Conservation (phyloP, 2,888 invertebrate genomes). For the Cheilosia pagana region DNA sequence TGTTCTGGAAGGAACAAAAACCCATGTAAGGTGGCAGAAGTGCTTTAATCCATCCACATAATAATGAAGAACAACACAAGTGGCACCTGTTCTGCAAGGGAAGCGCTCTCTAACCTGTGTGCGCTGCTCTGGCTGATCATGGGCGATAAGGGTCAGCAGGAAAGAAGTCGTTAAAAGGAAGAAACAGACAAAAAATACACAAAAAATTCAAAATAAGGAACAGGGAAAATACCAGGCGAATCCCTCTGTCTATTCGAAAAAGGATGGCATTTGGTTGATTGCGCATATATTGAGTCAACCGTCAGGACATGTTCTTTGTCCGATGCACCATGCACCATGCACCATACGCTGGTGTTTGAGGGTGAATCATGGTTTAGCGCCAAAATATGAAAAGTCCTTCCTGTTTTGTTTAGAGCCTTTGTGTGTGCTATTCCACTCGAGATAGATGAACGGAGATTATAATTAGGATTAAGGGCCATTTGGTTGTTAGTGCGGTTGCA, state of each 20-base stretch:
- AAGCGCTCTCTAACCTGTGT: conserved; percentile 57
- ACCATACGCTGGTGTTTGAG: conserved; percentile 28
- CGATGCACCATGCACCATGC: conserved; percentile 3
- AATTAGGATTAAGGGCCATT: conserved; percentile 73
- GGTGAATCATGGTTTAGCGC: conserved; percentile 74
- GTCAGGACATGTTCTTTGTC: conserved; percentile 62
- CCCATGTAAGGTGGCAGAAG: conserved; percentile 62
- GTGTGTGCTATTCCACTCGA: conserved; percentile 54
- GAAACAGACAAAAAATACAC: not conserved
- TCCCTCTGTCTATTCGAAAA: conserved; percentile 50
- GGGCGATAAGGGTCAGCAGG: conserved; percentile 73
- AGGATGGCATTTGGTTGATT: conserved; percentile 75
- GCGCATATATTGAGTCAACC: conserved; percentile 74
- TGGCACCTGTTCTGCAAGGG: conserved; percentile 70
- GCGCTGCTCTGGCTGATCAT: conserved; percentile 52
- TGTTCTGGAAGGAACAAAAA: conserved; percentile 9
- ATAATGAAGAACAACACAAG: conserved; percentile 44
- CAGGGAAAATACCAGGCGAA: conserved; percentile 39
- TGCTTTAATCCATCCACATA: conserved; percentile 61
- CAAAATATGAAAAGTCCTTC: conserved; percentile 69
- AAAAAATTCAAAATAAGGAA: conserved; percentile 24
- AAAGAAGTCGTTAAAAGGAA: conserved; percentile 71
- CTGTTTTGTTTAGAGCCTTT: conserved; percentile 62
- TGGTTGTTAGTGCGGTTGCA: conserved; percentile 59
- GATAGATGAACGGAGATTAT: conserved; percentile 61